phyloP scores from a whole-genome alignment of 2,888 invertebrate species.

The Pocota personata region DNA sequence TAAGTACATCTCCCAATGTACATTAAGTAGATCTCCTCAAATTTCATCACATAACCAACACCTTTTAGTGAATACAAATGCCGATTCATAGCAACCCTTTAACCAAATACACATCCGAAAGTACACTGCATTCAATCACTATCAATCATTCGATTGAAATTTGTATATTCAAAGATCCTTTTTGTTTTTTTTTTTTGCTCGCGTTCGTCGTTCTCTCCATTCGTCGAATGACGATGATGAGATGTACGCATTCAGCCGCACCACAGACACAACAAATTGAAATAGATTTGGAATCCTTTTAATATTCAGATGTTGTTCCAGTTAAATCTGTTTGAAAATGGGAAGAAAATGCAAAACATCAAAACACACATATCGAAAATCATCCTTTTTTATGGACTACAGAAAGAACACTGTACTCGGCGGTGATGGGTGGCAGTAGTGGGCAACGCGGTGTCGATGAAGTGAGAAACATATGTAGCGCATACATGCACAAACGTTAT shows the following conservation, averaged over 20 bases:
- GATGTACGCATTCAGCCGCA: slow-evolving; percentile 28
- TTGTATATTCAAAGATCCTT: slow-evolving; percentile 30
- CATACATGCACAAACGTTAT: slow-evolving; percentile 16
- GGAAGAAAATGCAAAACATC: slow-evolving; percentile 66
- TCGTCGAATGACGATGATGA: background rate
- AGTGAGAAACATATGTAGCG: slow-evolving; percentile 20
- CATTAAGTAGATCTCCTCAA: background rate
- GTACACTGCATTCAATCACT: slow-evolving; percentile 46
- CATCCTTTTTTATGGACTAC: slow-evolving; percentile 63
- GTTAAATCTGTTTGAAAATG: slow-evolving; percentile 71
- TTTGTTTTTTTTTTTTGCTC: background rate
- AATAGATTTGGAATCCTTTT: slow-evolving; percentile 62
- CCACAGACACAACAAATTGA: slow-evolving; percentile 66
- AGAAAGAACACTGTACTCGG: background rate
- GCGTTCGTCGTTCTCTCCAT: background rate
- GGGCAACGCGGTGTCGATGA: background rate
- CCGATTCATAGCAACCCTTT: background rate
- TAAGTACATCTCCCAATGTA: background rate
- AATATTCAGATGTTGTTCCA: slow-evolving; percentile 70
- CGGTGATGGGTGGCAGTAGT: background rate
- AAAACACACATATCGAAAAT: slow-evolving; percentile 49
- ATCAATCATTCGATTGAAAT: slow-evolving; percentile 45
- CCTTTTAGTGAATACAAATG: slow-evolving; percentile 21
- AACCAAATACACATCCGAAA: background rate
- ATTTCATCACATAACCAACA: slow-evolving; percentile 21